Base-by-base conservation (phyloP, 2,113 vertebrate species). In the Emydocephalus ijimae region DNA sequence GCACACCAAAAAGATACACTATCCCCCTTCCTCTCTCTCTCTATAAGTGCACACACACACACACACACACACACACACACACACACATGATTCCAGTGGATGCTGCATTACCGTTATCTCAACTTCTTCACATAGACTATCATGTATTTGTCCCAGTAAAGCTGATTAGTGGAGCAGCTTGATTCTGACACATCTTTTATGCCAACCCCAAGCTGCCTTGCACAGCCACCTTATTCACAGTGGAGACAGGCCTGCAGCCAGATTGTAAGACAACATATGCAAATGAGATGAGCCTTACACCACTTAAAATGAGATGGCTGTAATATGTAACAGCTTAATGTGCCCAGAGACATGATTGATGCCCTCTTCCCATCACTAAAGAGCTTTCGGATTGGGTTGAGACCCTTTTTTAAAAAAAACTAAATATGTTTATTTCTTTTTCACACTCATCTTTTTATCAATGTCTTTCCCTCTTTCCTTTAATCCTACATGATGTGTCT, bases 111-210 rank as follows among this genome's bases (percentile, higher is more conserved):
- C 95, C 96, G 96, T 97, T 97, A 97, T 98, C 97, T 97, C 96
- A 97, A 97, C 98, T 98, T 98, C 97, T 98, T 98, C 98, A 97
- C 98, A 98, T 98, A 97, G 97, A 93, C 95, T 96, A 96, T 97
- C 95, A 95, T 97, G 97, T 97, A 96, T 95, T 95, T 95, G 93
- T 97, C 97, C 98, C 97, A 96, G 97, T 96, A 96, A 96, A 98
- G 97, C 98, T 98, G 98, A 98, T 98, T 98, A 98, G 97, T 95
- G 95, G 97, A 97, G 97, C 97, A 97, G 97, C 97, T 97, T 98
- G 97, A 97, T 97, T 98, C 96, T 97, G 97, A 98, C 97, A 97
- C 96, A 96, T 97, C 97, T 97, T 98, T 96, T 97, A 96, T 98
- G 98, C 97, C 98, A 98, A 97, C 90, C 94, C 96, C 94, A 94